Conservation (phyloP, 1,140 invertebrate species). For the Lepidurus arcticus region DNA sequence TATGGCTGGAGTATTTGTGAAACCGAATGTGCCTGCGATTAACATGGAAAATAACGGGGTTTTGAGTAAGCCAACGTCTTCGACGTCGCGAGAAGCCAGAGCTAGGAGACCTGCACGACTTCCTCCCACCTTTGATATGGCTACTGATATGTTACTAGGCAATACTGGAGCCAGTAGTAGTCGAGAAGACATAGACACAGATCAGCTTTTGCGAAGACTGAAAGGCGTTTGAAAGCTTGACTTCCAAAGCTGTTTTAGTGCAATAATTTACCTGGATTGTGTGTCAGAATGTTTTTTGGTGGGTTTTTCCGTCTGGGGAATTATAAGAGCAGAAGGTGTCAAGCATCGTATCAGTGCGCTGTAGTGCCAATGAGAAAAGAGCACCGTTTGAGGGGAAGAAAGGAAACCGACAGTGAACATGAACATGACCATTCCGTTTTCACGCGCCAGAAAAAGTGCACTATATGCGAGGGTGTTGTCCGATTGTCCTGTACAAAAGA, state of each 20-base stretch:
- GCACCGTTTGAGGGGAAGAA: too few relatives aligned
- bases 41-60: not conserved
- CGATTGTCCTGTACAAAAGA: too few relatives aligned
- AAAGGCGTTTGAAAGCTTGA: conserved; percentile 26
- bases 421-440: too few relatives aligned
- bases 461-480: too few relatives aligned
- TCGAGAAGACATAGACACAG: conserved; percentile 28
- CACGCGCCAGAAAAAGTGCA: too few relatives aligned
- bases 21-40: not conserved
- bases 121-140: conserved; percentile 29
- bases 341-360: too few relatives aligned
- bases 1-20: not conserved
- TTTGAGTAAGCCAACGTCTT: not conserved
- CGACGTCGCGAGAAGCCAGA: conserved; percentile 9
- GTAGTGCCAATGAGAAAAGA: too few relatives aligned
- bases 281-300: not conserved
- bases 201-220: conserved; percentile 28
- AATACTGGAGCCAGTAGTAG: conserved; percentile 13
- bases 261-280: conserved; percentile 13
- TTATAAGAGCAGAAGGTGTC: too few relatives aligned
- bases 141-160: conserved; percentile 28
- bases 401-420: too few relatives aligned
- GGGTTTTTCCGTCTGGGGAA: too few relatives aligned
- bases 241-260: not conserved
- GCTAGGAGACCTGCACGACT: not conserved